Evolutionary conservation across 2,113 vertebrate genomes (phyloP).

Genomic region (Microtus pennsylvanicus): DNA sequence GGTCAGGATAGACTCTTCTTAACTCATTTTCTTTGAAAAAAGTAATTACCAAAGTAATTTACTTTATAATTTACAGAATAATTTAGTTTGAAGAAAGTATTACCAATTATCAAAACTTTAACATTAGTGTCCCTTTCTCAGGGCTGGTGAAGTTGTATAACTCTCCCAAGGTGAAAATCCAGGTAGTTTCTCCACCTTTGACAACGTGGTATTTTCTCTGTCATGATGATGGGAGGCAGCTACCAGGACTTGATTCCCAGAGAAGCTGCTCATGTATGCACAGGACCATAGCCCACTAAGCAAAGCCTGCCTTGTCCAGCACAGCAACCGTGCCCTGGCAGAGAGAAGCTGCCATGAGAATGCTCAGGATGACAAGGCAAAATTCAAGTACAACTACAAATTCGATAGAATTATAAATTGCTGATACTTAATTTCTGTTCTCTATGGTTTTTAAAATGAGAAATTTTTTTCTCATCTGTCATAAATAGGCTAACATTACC

Average conservation of each 20-base stretch:
- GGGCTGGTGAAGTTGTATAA: neutral
- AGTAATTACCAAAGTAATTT: neutral
- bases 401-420: neutral
- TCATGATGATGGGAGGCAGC: neutral
- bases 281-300: neutral
- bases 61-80: neutral
- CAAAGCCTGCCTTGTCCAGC: neutral
- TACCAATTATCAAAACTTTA: neutral
- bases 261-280: neutral
- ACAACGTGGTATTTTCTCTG: neutral
- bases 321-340: neutral
- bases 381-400: neutral
- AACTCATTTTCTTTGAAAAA: neutral
- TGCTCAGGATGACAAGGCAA: neutral
- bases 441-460: neutral
- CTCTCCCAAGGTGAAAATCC: neutral
- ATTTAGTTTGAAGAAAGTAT: neutral
- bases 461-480: neutral
- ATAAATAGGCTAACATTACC: neutral
- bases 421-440: neutral
- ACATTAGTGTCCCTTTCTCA: neutral
- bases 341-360: neutral
- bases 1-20: neutral
- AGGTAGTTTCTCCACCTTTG: neutral
- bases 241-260: neutral